A percentile compares a stretch with the other conserved stretches of the same genome.
These are phyloP conservation scores for Phyllostomus hastatus DNA, from an alignment of 2,113 vertebrate species.

Conservation along the genomic window DNA sequence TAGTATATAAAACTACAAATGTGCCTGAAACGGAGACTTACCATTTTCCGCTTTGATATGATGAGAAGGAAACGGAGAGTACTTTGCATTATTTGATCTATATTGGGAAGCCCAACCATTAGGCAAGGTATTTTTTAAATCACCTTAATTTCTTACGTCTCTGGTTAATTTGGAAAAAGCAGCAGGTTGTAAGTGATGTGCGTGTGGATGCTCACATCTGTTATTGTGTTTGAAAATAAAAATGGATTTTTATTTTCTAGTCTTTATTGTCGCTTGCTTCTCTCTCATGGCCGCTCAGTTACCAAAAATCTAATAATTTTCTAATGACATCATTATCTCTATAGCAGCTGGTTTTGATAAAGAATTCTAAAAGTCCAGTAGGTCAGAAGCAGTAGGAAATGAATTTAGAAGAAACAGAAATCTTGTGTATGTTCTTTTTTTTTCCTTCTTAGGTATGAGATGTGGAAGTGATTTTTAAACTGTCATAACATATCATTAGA, in stretches of 20 bases:
- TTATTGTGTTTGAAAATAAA: neutral
- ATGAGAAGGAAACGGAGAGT: neutral
- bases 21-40: neutral
- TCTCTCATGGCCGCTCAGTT: conserved; percentile 2
- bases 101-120: neutral
- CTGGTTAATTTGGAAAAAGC: conserved; percentile 1
- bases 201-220: neutral
- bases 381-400: neutral
- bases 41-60: neutral
- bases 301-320: conserved; percentile 36
- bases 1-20: neutral
- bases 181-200: neutral
- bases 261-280: conserved; percentile 27
- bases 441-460: neutral
- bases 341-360: conserved; percentile 22
- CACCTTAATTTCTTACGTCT: neutral
- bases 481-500: neutral
- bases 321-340: conserved; percentile 44
- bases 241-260: conserved; percentile 40
- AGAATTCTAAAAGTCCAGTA: neutral
- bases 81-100: neutral
- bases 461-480: neutral
- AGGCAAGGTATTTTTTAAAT: conserved; percentile 17
- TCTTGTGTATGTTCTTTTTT: neutral
- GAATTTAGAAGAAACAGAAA: conserved; percentile 16